Base-by-base conservation (phyloP, 2,113 vertebrate genomes). In the Gopherus flavomarginatus region DNA sequence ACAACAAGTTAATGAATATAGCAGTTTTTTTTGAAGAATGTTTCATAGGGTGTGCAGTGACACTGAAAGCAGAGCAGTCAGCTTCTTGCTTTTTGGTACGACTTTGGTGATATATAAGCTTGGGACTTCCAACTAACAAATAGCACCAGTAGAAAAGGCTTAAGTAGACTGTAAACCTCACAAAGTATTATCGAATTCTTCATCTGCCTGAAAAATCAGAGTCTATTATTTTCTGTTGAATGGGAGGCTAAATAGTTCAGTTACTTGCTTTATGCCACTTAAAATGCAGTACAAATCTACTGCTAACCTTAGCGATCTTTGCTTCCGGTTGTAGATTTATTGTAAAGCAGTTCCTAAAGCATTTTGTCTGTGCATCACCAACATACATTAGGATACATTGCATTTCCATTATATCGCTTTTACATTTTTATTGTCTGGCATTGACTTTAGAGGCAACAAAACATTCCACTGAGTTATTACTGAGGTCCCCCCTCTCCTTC, bases 371-470 rank as follows among this genome's bases (percentile, higher is more conserved):
- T 42, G 69, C 81, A 86, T 12, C 52, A 81, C 47, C 50, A 52
- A 49, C 42, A 92, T 52, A 31, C 69, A 47, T 92, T 90, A 84
- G 49, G 16, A 69, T 62, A 42, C 17, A 92, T 88, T 90, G 79
- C 1, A 89, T 93, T 93, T 93, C 31, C 57, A 62, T 72, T 95
- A 83, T 93, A 94, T 90, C 85, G 65, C 47, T 93, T 57, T 87
- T 65, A 65, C 93, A 89, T 89, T 93, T 97, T 94, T 92, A 79
- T 90, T 87, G 88, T 87, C 81, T 90, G 87, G 31, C 87, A 87
- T 81, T 0, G 3, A 27, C 89, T 90, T 94, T 42, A 84, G 50
- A 75, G 90, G 77, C 95, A 77, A 75, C 82, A 92, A 91, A 81
- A 59, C 38, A 83, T 87, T 83, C 29, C 82, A 14, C 89, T 88